Evolutionary conservation across 2,113 vertebrate species (phyloP).

Genomic region (Grallaria varia): DNA sequence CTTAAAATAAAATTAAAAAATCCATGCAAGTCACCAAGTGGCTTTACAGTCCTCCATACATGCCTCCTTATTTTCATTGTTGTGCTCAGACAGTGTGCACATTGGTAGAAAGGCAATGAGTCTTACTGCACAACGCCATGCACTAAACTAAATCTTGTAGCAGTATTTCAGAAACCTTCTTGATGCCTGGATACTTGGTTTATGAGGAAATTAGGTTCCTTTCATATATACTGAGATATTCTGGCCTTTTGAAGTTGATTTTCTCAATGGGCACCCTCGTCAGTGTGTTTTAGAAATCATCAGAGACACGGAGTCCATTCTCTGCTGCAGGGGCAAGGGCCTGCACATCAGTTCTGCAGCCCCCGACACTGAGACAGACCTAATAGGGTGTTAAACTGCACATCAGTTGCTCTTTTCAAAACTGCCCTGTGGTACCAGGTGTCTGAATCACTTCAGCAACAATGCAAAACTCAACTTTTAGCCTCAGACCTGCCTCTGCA

Average conservation of each 20-base stretch:
- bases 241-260: not conserved
- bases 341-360: not conserved
- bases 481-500: not conserved
- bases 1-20: not conserved
- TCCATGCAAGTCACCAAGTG: not conserved
- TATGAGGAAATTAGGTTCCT: not conserved
- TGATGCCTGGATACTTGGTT: not conserved
- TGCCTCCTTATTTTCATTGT: not conserved
- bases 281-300: not conserved
- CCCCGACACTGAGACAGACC: not conserved
- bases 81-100: not conserved
- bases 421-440: not conserved
- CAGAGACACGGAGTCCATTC: not conserved
- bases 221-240: not conserved
- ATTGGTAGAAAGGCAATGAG: not conserved
- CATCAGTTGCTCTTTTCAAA: slow-evolving; percentile 12
- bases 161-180: not conserved
- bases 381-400: not conserved
- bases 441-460: not conserved
- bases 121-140: not conserved
- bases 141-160: not conserved
- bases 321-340: not conserved
- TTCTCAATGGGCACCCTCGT: not conserved
- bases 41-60: not conserved
- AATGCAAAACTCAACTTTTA: not conserved